Evolutionary conservation across 2,888 invertebrate species (phyloP).

Genomic region (Erebia ligea): DNA sequence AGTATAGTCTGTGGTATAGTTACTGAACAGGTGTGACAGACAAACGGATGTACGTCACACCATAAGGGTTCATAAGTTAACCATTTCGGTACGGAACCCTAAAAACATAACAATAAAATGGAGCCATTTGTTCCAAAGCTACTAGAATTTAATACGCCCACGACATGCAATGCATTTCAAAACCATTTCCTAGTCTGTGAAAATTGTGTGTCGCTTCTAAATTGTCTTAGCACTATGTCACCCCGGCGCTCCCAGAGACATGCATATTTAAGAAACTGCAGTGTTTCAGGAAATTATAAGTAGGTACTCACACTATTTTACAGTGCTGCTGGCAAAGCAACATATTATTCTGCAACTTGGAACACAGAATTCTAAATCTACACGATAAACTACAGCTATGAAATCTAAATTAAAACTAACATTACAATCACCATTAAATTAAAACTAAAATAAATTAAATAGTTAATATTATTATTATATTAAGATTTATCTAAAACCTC

Average conservation of each 20-base stretch:
- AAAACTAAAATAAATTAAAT: too few relatives aligned
- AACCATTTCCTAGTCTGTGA: slow-evolving; percentile 13
- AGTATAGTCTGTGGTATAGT: too few relatives aligned
- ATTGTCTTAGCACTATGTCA: slow-evolving; percentile 17
- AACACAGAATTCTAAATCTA: too few relatives aligned
- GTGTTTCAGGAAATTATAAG: slow-evolving; percentile 17
- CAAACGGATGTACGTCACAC: too few relatives aligned
- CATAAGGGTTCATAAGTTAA: too few relatives aligned
- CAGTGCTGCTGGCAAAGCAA: slow-evolving; percentile 1
- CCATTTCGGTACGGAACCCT: too few relatives aligned
- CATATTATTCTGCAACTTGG: neutral
- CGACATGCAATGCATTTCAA: slow-evolving; percentile 1
- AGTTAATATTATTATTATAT: too few relatives aligned
- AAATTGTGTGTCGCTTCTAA: slow-evolving; percentile 14
- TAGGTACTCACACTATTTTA: neutral
- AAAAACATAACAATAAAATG: neutral
- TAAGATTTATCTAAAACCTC: too few relatives aligned
- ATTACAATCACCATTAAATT: too few relatives aligned
- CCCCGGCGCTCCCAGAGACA: slow-evolving; percentile 6
- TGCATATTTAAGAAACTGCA: slow-evolving; percentile 22
- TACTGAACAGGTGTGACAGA: too few relatives aligned
- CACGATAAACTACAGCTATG: too few relatives aligned
- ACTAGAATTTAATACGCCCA: slow-evolving; percentile 2
- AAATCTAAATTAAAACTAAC: too few relatives aligned
- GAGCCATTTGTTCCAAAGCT: neutral